Base-by-base conservation (phyloP, 2,113 vertebrate species). In the Nibea albiflora region DNA sequence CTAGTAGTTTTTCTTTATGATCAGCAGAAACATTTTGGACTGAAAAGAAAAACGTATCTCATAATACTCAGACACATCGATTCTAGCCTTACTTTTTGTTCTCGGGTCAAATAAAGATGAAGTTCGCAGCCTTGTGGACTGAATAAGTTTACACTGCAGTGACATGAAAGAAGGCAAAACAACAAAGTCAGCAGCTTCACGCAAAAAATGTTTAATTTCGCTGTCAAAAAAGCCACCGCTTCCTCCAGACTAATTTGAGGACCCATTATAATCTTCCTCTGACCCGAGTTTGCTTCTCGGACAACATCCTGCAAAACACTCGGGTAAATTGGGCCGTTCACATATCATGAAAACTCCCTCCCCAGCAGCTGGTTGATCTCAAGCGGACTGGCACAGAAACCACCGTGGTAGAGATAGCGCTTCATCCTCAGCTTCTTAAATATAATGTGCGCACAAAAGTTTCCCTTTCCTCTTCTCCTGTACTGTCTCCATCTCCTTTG, bases 371-470 rank as follows among this genome's bases (percentile, higher is more conserved):
- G 39, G 87, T 89, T 87, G 85, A 92, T 91, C 89, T 88, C 16
- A 17, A 89, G 84, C 84, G 84, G 76, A 84, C 86, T 73, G 87
- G 58, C 83, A 80, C 71, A 85, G 77, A 90, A 94, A 89, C 86
- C 85, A 80, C 85, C 52, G 68, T 85, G 88, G 84, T 79, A 54
- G 66, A 92, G 86, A 92, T 90, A 90, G 92, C 78, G 74, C 88
- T 90, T 92, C 76, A 92, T 95, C 95, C 95, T 95, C 89, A 93
- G 94, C 95, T 95, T 96, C 96, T 96, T 96, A 96, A 97, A 96
- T 96, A 96, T 96, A 97, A 97, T 96, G 95, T 96, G 96, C 95
- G 89, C 92, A 94, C 92, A 92, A 94, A 92, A 94, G 84, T 89
- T 87, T 80, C 49, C 75, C 76, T 78, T 82, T 80, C 88, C 84